Evolutionary conservation across 2,797 vertebrate genomes (phyloP), one percentile per base, ranked within the genome.

Genomic region (Taenioides sp.): DNA sequence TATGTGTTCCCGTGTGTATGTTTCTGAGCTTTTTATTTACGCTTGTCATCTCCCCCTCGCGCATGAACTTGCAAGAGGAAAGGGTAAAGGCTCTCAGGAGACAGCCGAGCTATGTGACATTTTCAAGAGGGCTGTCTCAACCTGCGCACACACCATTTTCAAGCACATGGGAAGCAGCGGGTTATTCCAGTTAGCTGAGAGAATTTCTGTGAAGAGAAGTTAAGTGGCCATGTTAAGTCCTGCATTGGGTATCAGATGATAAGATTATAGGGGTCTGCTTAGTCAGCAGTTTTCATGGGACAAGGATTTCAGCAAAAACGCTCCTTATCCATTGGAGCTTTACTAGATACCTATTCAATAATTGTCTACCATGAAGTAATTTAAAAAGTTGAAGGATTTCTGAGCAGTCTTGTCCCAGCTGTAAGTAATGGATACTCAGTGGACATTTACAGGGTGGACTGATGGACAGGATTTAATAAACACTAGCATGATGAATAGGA

Each of bases 401-500:
- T 62, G 75, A 61, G 52, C 62, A 69, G 73, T 40, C 58, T 55
- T 76, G 10, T 50, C 20, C 63, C 65, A 58, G 54, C 61, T 78
- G 81, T 80, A 86, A 79, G 72, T 75, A 52, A 70, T 73, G 80
- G 84, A 82, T 85, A 86, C 88, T 88, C 80, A 86, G 79, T 81
- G 83, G 82, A 86, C 84, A 85, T 90, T 81, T 83, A 84, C 90
- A 81, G 61, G 74, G 83, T 71, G 47, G 75, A 63, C 79, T 73
- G 82, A 84, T 47, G 12, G 83, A 75, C 85, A 82, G 84, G 86
- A 93, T 89, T 87, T 81, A 84, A 91, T 81, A 84, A 92, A 87
- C 90, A 89, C 84, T 78, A 74, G 37, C 83, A 84, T 88, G 90
- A 92, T 92, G 89, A 94, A 93, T 92, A 86, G 80, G 82, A 84